phyloP scores from a whole-genome alignment of 2,797 vertebrate species.

The Gobionotothen gibberifrons region DNA sequence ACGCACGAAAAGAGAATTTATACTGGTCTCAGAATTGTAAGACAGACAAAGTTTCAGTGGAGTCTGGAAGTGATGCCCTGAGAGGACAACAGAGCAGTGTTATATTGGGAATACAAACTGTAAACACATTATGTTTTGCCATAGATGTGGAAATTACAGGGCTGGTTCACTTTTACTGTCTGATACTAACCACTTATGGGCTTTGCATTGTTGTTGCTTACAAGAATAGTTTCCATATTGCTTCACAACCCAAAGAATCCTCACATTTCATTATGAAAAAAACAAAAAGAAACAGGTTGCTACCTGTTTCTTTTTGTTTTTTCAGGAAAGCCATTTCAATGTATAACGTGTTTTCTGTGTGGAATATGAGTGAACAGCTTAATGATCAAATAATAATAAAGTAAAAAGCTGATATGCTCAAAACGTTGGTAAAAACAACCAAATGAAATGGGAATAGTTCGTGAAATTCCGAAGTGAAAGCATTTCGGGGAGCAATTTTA shows the following conservation, averaged over 20 bases:
- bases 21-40: constrained; percentile 13
- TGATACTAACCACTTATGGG: constrained; percentile 20
- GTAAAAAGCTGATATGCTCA: constrained; percentile 9
- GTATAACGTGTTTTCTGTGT: background rate
- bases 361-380: constrained; percentile 2
- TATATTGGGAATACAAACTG: constrained; percentile 44
- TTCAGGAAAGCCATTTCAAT: constrained; percentile 22
- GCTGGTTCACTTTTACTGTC: constrained; percentile 46
- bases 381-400: constrained; percentile 37
- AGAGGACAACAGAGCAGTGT: constrained; percentile 19
- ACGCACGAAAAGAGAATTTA: constrained; percentile 23
- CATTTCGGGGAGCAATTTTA: constrained; percentile 61
- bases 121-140: constrained; percentile 43
- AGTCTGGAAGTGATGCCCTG: constrained; percentile 26
- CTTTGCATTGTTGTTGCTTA: constrained; percentile 37
- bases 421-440: constrained; percentile 32
- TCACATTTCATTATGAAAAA: constrained; percentile 2
- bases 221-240: constrained; percentile 21
- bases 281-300: background rate
- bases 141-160: constrained; percentile 47
- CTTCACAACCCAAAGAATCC: constrained; percentile 15
- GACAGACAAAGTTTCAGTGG: constrained; percentile 34
- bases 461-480: constrained; percentile 52
- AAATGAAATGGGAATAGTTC: constrained; percentile 51
- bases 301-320: too few species aligned